Percentiles rank a stretch among this genome's conserved stretches.
Conservation (phyloP, 2,888 invertebrate species). For the Rhabditophanes sp. region DNA sequence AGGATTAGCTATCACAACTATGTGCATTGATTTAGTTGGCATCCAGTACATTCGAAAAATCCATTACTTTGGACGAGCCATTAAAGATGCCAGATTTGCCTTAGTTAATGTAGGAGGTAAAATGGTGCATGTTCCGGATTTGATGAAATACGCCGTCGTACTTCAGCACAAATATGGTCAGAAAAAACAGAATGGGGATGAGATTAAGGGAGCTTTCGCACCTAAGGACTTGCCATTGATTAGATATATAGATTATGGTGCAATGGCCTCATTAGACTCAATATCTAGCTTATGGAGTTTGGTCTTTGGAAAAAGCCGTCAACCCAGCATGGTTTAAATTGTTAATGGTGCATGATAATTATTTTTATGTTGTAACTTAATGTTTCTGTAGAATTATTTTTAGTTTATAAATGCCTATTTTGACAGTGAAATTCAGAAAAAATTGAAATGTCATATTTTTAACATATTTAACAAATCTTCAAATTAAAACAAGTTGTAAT, state of each 20-base stretch:
- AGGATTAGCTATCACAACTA: constrained; percentile 42
- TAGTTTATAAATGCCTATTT: too few relatives aligned
- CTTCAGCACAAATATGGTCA: constrained; percentile 34
- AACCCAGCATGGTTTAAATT: too few relatives aligned
- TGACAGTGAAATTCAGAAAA: too few relatives aligned
- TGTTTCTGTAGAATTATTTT: too few relatives aligned
- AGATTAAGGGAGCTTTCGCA: constrained; percentile 24
- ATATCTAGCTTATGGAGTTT: constrained; percentile 6
- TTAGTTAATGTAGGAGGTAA: constrained; percentile 43
- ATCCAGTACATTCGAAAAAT: constrained; percentile 44
- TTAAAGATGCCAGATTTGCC: constrained; percentile 43
- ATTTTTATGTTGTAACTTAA: too few relatives aligned
- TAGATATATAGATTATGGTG: constrained; percentile 14
- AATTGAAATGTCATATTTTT: too few relatives aligned
- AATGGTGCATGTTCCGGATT: constrained; percentile 44
- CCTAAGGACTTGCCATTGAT: constrained; percentile 30
- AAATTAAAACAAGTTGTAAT: too few relatives aligned
- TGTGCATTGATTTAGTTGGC: constrained; percentile 41
- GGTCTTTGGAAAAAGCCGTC: too few relatives aligned
- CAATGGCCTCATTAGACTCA: not conserved
- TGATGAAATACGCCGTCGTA: constrained; percentile 41
- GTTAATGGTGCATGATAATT: too few relatives aligned
- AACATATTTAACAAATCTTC: too few relatives aligned
- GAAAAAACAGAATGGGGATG: constrained; percentile 11
- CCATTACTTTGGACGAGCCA: constrained; percentile 43